Percentiles rank a stretch among this genome's conserved stretches.
phyloP scores from a whole-genome alignment of 2,113 vertebrate genomes.

The Rhinolophus ferrumequinum region DNA sequence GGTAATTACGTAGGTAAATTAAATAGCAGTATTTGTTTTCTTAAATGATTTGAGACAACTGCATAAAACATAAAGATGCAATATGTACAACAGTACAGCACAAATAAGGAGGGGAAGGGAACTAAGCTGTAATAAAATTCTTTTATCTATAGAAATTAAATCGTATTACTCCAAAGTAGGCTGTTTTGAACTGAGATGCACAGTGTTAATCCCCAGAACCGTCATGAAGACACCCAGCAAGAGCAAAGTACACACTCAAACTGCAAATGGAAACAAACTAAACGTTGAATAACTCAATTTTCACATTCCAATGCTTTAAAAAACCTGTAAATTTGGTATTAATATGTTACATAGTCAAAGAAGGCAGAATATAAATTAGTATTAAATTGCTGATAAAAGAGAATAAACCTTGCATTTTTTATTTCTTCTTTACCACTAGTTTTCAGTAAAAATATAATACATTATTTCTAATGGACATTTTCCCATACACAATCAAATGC shows the following conservation, averaged over 20 bases:
- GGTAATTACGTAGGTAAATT: not conserved
- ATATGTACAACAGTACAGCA: not conserved
- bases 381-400: not conserved
- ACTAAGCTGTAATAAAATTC: not conserved
- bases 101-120: not conserved
- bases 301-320: not conserved
- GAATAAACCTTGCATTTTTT: not conserved
- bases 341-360: not conserved
- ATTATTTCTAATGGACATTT: not conserved
- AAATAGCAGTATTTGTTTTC: not conserved
- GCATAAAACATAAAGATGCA: not conserved
- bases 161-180: not conserved
- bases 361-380: not conserved
- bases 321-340: not conserved
- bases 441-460: not conserved
- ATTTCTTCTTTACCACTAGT: conserved; percentile 2
- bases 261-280: not conserved
- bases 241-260: not conserved
- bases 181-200: not conserved
- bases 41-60: not conserved
- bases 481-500: not conserved
- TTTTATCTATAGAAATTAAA: not conserved
- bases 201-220: not conserved
- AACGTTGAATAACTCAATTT: not conserved
- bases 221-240: not conserved